Evolutionary conservation across 2,888 invertebrate species (phyloP).

Genomic region (Augochlorella aurata): DNA sequence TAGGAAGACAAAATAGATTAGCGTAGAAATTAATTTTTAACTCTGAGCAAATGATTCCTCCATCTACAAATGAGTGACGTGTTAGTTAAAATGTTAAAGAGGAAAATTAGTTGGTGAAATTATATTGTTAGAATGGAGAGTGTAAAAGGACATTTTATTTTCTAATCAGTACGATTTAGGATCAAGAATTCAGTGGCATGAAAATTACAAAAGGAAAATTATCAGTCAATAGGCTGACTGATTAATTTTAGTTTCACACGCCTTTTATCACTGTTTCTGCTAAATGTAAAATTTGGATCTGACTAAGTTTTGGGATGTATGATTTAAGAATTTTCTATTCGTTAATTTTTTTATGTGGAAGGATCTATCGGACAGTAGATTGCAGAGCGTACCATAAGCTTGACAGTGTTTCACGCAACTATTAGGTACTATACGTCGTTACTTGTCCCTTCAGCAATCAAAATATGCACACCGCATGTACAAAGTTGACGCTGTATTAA

Average conservation of each 20-base stretch:
- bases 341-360: not conserved
- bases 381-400: not conserved
- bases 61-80: too few relatives aligned
- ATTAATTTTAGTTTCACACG: too few relatives aligned
- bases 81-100: not conserved
- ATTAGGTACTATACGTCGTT: not conserved
- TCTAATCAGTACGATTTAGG: not conserved
- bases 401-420: not conserved
- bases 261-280: too few relatives aligned
- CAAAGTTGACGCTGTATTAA: not conserved
- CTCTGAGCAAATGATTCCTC: too few relatives aligned
- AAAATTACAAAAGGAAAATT: too few relatives aligned
- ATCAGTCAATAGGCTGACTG: too few relatives aligned
- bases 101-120: not conserved
- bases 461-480: not conserved
- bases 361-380: not conserved
- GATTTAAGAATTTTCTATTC: not conserved
- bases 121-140: not conserved
- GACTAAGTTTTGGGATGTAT: not conserved
- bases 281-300: too few relatives aligned
- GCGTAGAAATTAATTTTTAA: too few relatives aligned
- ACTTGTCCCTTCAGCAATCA: not conserved
- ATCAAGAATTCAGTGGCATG: too few relatives aligned
- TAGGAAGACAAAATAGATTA: too few relatives aligned
- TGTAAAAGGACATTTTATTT: not conserved